Conservation (phyloP, 2,113 vertebrate species). For the Clarias gariepinus region DNA sequence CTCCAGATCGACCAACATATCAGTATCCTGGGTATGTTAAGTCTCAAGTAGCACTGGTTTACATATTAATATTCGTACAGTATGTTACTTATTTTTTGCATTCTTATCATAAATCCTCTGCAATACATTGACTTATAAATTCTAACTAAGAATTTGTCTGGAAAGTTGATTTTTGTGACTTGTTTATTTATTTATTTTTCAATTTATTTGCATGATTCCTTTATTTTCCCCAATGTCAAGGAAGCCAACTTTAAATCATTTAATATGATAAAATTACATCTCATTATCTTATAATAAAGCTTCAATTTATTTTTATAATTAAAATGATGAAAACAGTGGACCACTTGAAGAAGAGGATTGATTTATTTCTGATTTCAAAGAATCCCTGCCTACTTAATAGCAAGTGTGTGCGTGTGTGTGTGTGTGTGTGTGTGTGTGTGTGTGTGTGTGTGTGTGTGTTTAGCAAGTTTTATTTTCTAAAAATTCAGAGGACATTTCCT, state of each 20-base stretch:
- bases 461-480: too few species aligned
- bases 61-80: not conserved
- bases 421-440: too few species aligned
- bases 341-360: not conserved
- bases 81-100: not conserved
- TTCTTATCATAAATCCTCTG: not conserved
- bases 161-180: not conserved
- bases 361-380: slow-evolving; percentile 5
- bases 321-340: not conserved
- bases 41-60: not conserved
- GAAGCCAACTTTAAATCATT: not conserved
- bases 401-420: too few species aligned
- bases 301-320: not conserved
- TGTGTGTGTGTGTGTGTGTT: too few species aligned
- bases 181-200: not conserved
- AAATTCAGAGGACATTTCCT: slow-evolving; percentile 12
- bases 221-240: not conserved
- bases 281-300: slow-evolving; percentile 7
- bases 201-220: not conserved
- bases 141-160: not conserved
- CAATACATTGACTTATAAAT: not conserved
- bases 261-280: not conserved
- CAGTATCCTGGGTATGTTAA: not conserved
- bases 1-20: not conserved
- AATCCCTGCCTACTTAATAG: not conserved